Evolutionary conservation across 2,797 vertebrate genomes (phyloP).

Genomic region (Brachyrhaphis roseni): DNA sequence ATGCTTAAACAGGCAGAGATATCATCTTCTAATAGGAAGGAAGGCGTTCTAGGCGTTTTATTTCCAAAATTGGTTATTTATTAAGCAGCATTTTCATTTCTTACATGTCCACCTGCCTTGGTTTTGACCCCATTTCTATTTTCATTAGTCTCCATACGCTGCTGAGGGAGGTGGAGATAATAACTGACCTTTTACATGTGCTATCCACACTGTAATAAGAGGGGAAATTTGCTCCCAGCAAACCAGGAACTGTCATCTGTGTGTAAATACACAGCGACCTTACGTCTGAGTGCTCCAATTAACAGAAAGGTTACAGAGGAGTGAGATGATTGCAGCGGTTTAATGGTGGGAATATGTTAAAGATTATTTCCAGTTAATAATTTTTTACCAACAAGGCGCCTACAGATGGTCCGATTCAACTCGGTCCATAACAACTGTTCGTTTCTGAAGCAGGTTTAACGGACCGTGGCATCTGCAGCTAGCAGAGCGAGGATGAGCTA

Average conservation of each 20-base stretch:
- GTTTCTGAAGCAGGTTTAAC: neutral
- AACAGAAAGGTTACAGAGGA: conserved; percentile 59
- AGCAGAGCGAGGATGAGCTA: too few relatives aligned
- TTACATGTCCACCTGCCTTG: conserved; percentile 4
- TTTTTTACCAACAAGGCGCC: conserved; percentile 8
- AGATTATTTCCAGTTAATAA: conserved; percentile 36
- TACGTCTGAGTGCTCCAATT: conserved; percentile 61
- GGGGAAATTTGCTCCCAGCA: conserved; percentile 56
- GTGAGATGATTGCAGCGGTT: conserved; percentile 41
- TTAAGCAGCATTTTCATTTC: conserved; percentile 52
- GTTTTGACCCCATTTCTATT: conserved; percentile 37
- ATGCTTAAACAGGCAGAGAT: conserved; percentile 36
- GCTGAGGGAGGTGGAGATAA: conserved; percentile 40
- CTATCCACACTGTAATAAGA: conserved; percentile 64
- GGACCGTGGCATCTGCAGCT: neutral
- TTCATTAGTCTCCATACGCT: conserved; percentile 37
- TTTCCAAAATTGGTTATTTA: conserved; percentile 25
- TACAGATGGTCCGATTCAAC: neutral
- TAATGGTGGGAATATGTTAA: conserved; percentile 34
- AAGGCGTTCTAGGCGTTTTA: conserved; percentile 19
- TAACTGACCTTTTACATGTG: conserved; percentile 65
- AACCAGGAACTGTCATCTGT: conserved; percentile 65
- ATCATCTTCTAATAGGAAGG: conserved; percentile 43
- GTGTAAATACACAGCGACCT: conserved; percentile 61
- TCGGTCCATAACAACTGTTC: neutral